phyloP scores from a whole-genome alignment of 2,797 vertebrate species.

The Tapera naevia region DNA sequence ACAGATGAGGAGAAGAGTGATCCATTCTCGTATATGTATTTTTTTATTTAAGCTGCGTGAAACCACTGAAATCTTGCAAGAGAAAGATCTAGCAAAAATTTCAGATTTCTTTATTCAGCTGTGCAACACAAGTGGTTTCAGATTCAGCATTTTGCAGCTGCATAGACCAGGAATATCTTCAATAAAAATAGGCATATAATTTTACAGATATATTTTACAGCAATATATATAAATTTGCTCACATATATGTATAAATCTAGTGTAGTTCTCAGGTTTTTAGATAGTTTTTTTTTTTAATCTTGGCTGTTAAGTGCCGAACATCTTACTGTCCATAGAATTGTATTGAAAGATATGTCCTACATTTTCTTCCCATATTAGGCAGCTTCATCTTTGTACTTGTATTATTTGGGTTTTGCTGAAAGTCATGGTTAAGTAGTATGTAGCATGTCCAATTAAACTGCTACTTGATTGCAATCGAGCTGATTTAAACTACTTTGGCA shows the following conservation, averaged over 20 bases:
- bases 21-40: neutral
- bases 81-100: neutral
- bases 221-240: neutral
- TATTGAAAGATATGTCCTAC: rapidly evolving
- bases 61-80: neutral
- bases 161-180: neutral
- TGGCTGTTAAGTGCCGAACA: neutral
- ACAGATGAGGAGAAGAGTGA: neutral
- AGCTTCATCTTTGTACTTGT: neutral
- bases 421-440: neutral
- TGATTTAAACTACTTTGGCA: neutral
- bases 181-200: neutral
- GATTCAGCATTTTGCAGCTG: neutral
- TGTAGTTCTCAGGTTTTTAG: neutral
- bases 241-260: neutral
- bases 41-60: neutral
- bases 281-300: neutral
- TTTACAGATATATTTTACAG: neutral
- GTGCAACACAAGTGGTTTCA: neutral
- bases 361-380: neutral
- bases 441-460: neutral
- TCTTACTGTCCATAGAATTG: neutral
- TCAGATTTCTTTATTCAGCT: neutral
- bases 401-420: neutral
- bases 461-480: neutral